A percentile compares a stretch with the other conserved stretches of the same genome.
These are phyloP conservation scores for Hystrix cristata DNA, from an alignment of 2,113 vertebrate genomes.

Conservation along the genomic window DNA sequence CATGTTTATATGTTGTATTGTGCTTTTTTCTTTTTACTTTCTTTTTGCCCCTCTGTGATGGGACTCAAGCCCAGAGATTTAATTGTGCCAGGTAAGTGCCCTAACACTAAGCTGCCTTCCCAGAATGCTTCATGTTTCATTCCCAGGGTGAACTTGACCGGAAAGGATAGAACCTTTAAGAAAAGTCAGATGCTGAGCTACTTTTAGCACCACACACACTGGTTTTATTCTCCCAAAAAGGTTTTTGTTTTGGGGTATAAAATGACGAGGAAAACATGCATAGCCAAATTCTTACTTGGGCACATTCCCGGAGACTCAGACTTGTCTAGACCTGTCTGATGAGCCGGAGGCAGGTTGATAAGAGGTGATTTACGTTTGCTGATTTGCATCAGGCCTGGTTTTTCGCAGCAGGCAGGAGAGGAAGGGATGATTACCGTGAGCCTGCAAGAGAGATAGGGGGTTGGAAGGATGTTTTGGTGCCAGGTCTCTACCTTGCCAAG, in stretches of 20 bases:
- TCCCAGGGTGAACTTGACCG: not conserved
- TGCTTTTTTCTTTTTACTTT: not conserved
- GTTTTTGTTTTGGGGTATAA: slow-evolving; percentile 2
- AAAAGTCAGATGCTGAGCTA: not conserved
- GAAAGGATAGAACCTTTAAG: not conserved
- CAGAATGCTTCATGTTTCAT: not conserved
- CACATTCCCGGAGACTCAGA: not conserved
- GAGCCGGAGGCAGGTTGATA: not conserved
- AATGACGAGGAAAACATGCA: not conserved
- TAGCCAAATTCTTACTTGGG: not conserved
- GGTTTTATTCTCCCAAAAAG: slow-evolving; percentile 4
- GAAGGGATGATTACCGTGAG: not conserved
- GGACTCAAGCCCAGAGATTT: not conserved
- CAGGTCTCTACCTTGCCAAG: not conserved
- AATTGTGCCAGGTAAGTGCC: not conserved
- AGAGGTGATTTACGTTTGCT: not conserved
- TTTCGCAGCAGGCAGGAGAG: not conserved
- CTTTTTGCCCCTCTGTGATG: not conserved
- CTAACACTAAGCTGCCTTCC: not conserved
- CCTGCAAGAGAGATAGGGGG: not conserved
- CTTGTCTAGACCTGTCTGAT: not conserved
- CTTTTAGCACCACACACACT: not conserved
- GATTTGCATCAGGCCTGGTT: not conserved
- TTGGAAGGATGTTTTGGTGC: not conserved
- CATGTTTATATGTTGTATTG: not conserved